A percentile compares a stretch with the other conserved stretches of the same genome.
Conservation (phyloP, 2,888 invertebrate species). For the Hyposoter didymator region DNA sequence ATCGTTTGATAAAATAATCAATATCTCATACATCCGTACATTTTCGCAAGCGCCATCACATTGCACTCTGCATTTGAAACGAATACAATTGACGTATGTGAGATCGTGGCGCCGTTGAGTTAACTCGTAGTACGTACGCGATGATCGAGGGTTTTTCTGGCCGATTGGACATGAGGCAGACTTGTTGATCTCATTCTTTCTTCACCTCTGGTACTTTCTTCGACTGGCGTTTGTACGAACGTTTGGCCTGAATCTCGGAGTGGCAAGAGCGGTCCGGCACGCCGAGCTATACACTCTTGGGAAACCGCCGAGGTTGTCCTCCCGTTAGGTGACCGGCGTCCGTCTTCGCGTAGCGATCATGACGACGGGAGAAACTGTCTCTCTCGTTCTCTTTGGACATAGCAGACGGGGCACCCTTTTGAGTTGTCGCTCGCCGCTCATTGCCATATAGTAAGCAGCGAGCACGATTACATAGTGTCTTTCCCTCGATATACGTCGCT, state of each 20-base stretch:
- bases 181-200: conserved; percentile 23
- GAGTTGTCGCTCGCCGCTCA: conserved; percentile 59
- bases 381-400: conserved; percentile 35
- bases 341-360: conserved; percentile 66
- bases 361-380: conserved; percentile 23
- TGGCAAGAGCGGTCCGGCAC: conserved; percentile 41
- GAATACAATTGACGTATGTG: not conserved
- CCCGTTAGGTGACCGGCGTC: conserved; percentile 74
- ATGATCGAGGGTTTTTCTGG: conserved; percentile 34
- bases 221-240: conserved; percentile 55
- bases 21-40: not conserved
- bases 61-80: conserved; percentile 12
- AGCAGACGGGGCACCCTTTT: conserved; percentile 65
- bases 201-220: conserved; percentile 25
- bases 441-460: conserved; percentile 33
- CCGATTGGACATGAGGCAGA: conserved; percentile 22
- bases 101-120: conserved; percentile 2
- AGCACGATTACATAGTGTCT: conserved; percentile 54
- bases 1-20: not conserved
- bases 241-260: conserved; percentile 66
- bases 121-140: conserved; percentile 11
- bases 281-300: conserved; percentile 59
- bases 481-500: conserved; percentile 54
- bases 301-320: conserved; percentile 71
- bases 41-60: not conserved